These are phyloP conservation scores for Chlamydotis undulata DNA, from an alignment of 2,113 vertebrate genomes.

Conservation along the genomic window DNA sequence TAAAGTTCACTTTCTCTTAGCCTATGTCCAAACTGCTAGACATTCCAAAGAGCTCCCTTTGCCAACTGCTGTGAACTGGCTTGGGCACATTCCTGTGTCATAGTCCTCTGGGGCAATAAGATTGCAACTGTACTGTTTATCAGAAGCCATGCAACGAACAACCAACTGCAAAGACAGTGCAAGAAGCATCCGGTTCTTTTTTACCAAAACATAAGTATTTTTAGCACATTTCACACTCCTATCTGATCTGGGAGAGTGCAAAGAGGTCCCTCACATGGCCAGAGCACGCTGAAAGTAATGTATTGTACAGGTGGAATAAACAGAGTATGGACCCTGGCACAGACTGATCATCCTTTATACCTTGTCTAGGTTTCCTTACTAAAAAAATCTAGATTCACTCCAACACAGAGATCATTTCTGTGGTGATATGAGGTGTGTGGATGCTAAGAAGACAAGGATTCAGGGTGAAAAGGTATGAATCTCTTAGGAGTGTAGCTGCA, in stretches of 20 bases:
- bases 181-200: neutral
- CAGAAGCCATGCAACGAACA: neutral
- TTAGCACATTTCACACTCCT: neutral
- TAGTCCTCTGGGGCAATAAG: neutral
- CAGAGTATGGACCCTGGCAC: neutral
- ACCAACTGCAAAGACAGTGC: neutral
- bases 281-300: neutral
- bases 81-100: neutral
- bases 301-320: neutral
- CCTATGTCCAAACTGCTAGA: neutral
- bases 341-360: neutral
- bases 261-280: neutral
- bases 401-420: neutral
- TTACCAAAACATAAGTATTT: neutral
- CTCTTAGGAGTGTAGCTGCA: neutral
- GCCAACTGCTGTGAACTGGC: neutral
- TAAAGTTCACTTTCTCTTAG: neutral
- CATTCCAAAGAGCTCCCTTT: neutral
- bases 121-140: neutral
- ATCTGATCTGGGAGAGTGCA: neutral
- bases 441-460: neutral
- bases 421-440: neutral
- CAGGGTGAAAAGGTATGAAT: neutral
- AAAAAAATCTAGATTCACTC: neutral
- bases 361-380: neutral